Percentiles rank a stretch among this genome's conserved stretches.
phyloP scores from a whole-genome alignment of 2,888 invertebrate genomes.

The Laothoe populi region DNA sequence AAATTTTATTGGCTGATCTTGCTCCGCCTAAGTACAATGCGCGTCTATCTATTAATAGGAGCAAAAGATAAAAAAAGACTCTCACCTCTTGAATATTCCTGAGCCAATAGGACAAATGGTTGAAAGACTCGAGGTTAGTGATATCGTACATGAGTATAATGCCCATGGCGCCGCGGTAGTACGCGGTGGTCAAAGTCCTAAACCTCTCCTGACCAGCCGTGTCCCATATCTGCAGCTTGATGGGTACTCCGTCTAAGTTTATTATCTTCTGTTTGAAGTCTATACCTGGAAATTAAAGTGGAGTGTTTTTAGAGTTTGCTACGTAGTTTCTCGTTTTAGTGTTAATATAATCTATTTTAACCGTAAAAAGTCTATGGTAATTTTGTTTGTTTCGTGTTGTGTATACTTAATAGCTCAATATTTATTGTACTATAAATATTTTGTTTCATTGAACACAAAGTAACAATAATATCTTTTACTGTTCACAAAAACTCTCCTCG shows the following conservation, averaged over 20 bases:
- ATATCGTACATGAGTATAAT: constrained; percentile 96
- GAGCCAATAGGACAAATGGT: constrained; percentile 95
- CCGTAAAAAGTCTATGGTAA: too few relatives aligned
- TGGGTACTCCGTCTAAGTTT: constrained; percentile 93
- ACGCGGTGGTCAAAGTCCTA: constrained; percentile 93
- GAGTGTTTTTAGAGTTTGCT: neutral
- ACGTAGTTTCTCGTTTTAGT: too few relatives aligned
- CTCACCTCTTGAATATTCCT: constrained; percentile 94
- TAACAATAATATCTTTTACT: neutral
- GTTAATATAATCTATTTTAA: too few relatives aligned
- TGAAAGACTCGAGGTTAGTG: constrained; percentile 95
- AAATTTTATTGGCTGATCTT: too few relatives aligned
- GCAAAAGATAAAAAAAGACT: neutral
- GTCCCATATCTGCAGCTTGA: constrained; percentile 95
- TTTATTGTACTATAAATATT: too few relatives aligned
- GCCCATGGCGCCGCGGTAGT: constrained; percentile 96
- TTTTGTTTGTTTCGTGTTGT: too few relatives aligned
- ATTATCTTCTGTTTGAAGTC: constrained; percentile 96
- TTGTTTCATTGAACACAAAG: neutral
- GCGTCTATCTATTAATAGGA: too few relatives aligned
- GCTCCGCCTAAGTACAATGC: too few relatives aligned
- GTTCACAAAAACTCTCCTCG: neutral
- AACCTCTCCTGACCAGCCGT: constrained; percentile 92
- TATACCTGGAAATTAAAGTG: constrained; percentile 86
- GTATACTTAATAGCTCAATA: too few relatives aligned